A percentile compares a stretch with the other conserved stretches of the same genome.
phyloP scores from a whole-genome alignment of 2,113 vertebrate species.

The Archocentrus centrarchus region DNA sequence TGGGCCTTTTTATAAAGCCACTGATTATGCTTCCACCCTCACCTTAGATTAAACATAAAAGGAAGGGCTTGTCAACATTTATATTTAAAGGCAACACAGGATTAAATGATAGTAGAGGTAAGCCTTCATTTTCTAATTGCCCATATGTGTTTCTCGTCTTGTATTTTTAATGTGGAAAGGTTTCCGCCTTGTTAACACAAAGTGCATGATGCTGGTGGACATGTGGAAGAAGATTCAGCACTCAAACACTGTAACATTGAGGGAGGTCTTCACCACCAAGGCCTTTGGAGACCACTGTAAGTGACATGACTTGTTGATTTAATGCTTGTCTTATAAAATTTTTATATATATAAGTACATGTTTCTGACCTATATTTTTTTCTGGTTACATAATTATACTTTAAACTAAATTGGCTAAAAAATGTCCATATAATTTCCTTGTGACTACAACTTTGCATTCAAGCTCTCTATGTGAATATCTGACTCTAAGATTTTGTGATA shows the following conservation, averaged over 20 bases:
- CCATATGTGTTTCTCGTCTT: background rate
- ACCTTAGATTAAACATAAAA: background rate
- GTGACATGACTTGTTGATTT: constrained; percentile 4
- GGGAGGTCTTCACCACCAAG: constrained; percentile 99
- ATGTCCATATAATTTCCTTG: background rate
- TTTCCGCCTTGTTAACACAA: constrained; percentile 98
- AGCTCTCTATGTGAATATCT: background rate
- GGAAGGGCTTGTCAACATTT: background rate
- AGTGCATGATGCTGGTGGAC: constrained; percentile 99
- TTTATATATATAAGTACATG: background rate
- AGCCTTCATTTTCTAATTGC: too few relatives aligned
- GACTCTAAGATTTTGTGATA: background rate
- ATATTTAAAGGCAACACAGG: too few relatives aligned
- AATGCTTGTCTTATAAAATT: background rate
- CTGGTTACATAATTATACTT: background rate
- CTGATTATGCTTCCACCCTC: background rate
- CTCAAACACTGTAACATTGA: constrained; percentile 94
- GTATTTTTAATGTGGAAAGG: constrained; percentile 76
- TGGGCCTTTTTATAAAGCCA: background rate
- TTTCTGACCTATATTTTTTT: background rate
- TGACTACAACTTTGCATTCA: background rate
- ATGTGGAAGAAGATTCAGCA: constrained; percentile 99
- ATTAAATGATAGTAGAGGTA: too few relatives aligned
- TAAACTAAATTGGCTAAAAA: background rate
- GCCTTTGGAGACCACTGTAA: constrained; percentile 97